Conservation (phyloP, 1,140 invertebrate genomes). For the Neodiprion fabricii region DNA sequence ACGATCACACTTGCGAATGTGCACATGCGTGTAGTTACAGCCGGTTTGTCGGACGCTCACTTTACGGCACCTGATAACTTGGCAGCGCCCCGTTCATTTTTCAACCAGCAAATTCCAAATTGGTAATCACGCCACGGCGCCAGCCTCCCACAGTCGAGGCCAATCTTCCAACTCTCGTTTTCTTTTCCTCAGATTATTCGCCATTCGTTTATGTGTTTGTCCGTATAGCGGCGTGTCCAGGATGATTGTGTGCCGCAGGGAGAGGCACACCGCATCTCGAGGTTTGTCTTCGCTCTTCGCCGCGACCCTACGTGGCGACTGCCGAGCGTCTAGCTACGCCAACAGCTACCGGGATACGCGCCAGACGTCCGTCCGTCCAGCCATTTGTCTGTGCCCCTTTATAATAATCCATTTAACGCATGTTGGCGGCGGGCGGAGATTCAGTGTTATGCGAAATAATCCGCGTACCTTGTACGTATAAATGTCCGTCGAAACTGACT, state of each 20-base stretch:
- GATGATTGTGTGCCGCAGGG: conserved; percentile 50
- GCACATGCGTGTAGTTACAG: background rate
- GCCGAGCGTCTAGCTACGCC: conserved; percentile 35
- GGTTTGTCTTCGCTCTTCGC: conserved; percentile 60
- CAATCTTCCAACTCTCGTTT: conserved; percentile 58
- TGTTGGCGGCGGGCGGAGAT: background rate
- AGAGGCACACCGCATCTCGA: conserved; percentile 48
- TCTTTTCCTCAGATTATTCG: conserved; percentile 48
- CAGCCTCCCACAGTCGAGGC: conserved; percentile 52
- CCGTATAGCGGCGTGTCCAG: conserved; percentile 37
- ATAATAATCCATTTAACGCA: conserved; percentile 51
- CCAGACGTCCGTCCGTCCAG: conserved; percentile 40
- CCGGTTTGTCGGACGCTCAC: background rate
- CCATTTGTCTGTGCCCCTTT: conserved; percentile 41
- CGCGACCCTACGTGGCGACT: conserved; percentile 46
- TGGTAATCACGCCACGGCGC: conserved; percentile 64
- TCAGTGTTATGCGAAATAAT: too few relatives aligned
- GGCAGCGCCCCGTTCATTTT: background rate
- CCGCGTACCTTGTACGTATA: too few relatives aligned
- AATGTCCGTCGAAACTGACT: too few relatives aligned
- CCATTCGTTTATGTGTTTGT: conserved; percentile 15
- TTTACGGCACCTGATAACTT: conserved; percentile 7
- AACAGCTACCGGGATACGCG: conserved; percentile 58
- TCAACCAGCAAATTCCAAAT: conserved; percentile 54
- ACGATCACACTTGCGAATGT: too few relatives aligned